Percentiles rank a stretch among this genome's conserved stretches.
Evolutionary conservation across 2,113 vertebrate species (phyloP).

Genomic region (Callipepla californica): DNA sequence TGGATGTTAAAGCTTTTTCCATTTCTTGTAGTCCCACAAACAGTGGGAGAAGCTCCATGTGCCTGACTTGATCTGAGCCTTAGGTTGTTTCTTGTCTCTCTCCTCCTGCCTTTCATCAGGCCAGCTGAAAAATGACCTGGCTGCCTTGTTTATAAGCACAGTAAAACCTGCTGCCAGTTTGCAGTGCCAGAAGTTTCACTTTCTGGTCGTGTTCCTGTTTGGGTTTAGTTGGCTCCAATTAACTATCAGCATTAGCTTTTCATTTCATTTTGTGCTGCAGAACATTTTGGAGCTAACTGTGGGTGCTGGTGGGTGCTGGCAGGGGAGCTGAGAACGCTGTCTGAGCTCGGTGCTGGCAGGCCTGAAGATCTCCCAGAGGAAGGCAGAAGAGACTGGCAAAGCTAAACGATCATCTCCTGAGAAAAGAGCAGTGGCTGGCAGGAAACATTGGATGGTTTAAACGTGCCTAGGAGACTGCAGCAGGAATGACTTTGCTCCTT

Average conservation of each 20-base stretch:
- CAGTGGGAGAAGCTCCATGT: not conserved
- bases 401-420: not conserved
- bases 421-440: not conserved
- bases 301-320: not conserved
- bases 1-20: not conserved
- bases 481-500: not conserved
- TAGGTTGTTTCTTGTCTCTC: not conserved
- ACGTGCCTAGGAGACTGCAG: not conserved
- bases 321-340: not conserved
- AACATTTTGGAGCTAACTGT: not conserved
- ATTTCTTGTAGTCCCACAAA: not conserved
- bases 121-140: not conserved
- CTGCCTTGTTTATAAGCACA: slow-evolving; percentile 3
- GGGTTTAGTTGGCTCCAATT: slow-evolving; percentile 20
- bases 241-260: not conserved
- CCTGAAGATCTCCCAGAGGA: not conserved
- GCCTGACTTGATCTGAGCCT: not conserved
- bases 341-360: not conserved
- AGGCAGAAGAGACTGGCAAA: accelerated
- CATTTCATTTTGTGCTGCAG: not conserved
- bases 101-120: slow-evolving; percentile 10
- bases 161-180: slow-evolving; percentile 42
- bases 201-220: slow-evolving; percentile 48
- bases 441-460: not conserved
- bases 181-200: slow-evolving; percentile 37